Conservation (phyloP, 2,797 vertebrate genomes). For the Hapalemur alaotrensis region DNA sequence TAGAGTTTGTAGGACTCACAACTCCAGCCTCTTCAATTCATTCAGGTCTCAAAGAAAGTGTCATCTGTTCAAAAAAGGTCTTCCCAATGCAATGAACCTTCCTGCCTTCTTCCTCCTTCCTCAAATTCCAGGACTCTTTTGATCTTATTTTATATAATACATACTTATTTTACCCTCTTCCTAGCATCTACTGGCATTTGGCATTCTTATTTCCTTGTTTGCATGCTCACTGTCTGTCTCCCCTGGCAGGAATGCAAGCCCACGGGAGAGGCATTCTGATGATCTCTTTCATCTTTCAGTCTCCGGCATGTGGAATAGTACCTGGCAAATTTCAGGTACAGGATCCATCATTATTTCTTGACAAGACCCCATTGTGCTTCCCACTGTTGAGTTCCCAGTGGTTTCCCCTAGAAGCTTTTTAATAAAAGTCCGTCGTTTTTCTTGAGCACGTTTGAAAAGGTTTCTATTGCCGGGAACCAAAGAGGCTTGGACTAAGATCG, state of each 20-base stretch:
- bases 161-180: background rate
- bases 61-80: background rate
- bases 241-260: background rate
- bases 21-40: background rate
- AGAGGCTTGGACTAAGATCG: background rate
- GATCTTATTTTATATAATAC: background rate
- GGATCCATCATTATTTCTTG: background rate
- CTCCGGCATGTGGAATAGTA: background rate
- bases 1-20: background rate
- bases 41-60: background rate
- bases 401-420: background rate
- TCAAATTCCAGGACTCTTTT: background rate
- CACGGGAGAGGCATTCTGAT: background rate
- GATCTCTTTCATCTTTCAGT: background rate
- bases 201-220: background rate
- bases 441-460: background rate
- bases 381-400: background rate
- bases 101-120: background rate
- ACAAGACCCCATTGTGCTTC: background rate
- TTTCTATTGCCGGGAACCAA: background rate
- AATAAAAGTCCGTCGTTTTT: conserved; percentile 5
- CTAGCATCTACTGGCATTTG: background rate
- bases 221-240: background rate
- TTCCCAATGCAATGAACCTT: background rate
- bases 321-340: background rate